Percentiles rank a stretch among this genome's conserved stretches.
Evolutionary conservation across 2,113 vertebrate species (phyloP).

Genomic region (Phrynosoma blainvillii): DNA sequence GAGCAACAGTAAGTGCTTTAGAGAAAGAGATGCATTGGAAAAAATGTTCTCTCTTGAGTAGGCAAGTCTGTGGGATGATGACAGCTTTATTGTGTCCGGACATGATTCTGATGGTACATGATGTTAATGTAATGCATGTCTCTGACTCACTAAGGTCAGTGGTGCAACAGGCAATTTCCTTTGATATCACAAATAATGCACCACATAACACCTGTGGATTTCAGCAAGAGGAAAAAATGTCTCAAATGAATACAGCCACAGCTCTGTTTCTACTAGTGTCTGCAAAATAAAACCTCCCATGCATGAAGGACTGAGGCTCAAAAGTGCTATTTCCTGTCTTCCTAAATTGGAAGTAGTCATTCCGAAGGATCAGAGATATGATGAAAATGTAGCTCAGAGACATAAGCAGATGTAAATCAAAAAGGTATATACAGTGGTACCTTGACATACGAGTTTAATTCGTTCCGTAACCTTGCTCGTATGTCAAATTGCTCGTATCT

Average conservation of each 20-base stretch:
- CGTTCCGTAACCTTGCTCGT: no score
- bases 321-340: background rate
- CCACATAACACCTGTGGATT: background rate
- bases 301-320: background rate
- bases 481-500: no score
- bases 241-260: background rate
- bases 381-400: background rate
- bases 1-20: background rate
- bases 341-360: background rate
- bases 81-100: background rate
- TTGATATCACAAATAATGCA: background rate
- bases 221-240: background rate
- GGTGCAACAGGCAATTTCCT: background rate
- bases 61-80: background rate
- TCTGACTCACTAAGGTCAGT: background rate
- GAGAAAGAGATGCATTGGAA: background rate
- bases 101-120: accelerated
- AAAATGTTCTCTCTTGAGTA: accelerated
- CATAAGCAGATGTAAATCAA: background rate
- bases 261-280: background rate
- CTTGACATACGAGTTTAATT: no score
- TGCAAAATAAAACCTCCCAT: background rate
- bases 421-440: no score
- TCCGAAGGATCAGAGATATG: background rate
- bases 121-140: background rate